Percentiles rank a stretch among this genome's conserved stretches.
Conservation (phyloP, 2,797 vertebrate genomes). For the Jordanella pulchra region DNA sequence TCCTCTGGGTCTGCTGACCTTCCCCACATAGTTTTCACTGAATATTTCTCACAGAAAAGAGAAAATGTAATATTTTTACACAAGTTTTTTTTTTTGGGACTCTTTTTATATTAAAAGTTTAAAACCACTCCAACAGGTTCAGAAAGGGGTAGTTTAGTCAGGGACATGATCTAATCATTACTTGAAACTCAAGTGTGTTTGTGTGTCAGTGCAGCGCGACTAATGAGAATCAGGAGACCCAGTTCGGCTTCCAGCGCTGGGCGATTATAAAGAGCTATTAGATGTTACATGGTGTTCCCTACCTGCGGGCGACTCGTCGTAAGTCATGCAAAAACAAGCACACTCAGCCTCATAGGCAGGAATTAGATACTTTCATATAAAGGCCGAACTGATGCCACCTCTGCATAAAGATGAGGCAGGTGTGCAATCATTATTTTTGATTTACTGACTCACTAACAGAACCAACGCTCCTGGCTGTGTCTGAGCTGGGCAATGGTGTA, state of each 20-base stretch:
- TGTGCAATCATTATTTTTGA: no score
- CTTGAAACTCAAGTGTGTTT: constrained; percentile 29
- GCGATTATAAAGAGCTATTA: constrained; percentile 46
- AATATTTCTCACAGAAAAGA: neutral
- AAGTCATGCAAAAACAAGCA: constrained; percentile 39
- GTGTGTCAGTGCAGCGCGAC: constrained; percentile 32
- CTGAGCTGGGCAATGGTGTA: constrained; percentile 36
- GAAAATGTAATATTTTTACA: neutral
- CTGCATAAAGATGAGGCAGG: neutral
- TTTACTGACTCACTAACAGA: neutral
- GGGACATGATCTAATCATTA: constrained; percentile 20
- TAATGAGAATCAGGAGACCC: constrained; percentile 63
- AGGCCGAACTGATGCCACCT: constrained; percentile 16
- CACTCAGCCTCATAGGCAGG: constrained; percentile 11
- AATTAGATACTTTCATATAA: constrained; percentile 5
- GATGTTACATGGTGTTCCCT: constrained; percentile 50
- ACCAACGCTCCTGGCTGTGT: constrained; percentile 16
- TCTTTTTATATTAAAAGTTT: neutral
- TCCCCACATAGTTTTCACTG: neutral
- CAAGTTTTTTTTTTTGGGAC: neutral
- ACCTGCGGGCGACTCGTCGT: constrained; percentile 43
- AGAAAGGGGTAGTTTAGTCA: neutral
- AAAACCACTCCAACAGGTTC: neutral
- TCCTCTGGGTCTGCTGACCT: neutral
- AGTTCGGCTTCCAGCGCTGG: constrained; percentile 43